Evolutionary conservation across 1,140 invertebrate genomes (phyloP).

Genomic region (Antheraea mylitta): DNA sequence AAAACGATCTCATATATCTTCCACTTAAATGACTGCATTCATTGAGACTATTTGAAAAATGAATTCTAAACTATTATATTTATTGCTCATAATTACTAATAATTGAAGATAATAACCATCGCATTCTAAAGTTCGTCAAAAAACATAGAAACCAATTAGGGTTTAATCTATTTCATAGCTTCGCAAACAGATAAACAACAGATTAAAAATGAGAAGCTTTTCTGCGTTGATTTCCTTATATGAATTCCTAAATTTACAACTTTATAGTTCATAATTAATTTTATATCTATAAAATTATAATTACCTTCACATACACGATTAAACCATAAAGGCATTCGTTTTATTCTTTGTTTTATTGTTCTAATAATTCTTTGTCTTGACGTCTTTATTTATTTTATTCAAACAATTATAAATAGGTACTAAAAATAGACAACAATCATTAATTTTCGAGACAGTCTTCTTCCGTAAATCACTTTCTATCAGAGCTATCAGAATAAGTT

Average conservation of each 20-base stretch:
- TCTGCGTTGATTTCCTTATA: not conserved
- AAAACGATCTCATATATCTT: not conserved
- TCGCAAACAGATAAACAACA: not conserved
- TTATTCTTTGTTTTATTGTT: no score
- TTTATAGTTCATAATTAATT: no score
- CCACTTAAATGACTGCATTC: not conserved
- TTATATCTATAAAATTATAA: no score
- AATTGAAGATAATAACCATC: slow-evolving; percentile 8
- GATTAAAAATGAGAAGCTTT: not conserved
- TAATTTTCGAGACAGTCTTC: no score
- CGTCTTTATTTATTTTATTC: no score
- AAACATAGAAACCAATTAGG: not conserved
- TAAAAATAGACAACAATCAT: no score
- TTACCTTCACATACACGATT: no score
- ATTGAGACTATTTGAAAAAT: not conserved
- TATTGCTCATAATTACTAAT: slow-evolving; percentile 11
- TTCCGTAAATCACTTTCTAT: no score
- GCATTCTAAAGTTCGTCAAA: not conserved
- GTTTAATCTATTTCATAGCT: not conserved
- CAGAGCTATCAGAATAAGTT: no score
- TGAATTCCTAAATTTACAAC: not conserved
- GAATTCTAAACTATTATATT: slow-evolving; percentile 6
- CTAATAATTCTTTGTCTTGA: no score
- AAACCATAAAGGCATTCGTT: no score
- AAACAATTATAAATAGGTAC: no score